Conservation (phyloP, 2,113 vertebrate species). For the Hiodon tergisus region DNA sequence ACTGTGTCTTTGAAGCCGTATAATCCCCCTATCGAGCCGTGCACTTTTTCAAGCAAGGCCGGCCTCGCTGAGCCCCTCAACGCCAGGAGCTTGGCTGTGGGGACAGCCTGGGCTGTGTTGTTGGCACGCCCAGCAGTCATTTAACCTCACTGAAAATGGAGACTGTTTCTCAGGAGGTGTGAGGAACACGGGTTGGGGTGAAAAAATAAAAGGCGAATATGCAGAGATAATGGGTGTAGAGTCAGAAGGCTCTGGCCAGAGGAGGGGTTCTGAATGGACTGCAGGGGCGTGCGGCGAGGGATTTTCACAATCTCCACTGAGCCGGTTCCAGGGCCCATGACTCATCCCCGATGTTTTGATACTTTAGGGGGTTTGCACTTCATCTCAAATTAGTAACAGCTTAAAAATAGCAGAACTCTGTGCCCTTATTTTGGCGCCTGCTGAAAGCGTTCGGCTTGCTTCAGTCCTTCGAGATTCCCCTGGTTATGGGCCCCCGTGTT, state of each 20-base stretch:
- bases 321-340: constrained; percentile 8
- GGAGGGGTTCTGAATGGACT: background rate
- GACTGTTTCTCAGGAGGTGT: background rate
- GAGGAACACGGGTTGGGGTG: background rate
- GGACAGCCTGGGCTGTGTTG: background rate
- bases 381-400: constrained; percentile 16
- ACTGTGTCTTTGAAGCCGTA: background rate
- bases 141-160: background rate
- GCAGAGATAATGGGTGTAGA: background rate
- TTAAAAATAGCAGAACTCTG: constrained; percentile 12
- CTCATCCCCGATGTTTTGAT: constrained; percentile 5
- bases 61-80: background rate
- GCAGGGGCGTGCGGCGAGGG: background rate
- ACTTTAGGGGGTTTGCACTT: background rate
- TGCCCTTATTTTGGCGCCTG: background rate
- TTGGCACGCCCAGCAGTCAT: background rate
- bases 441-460: background rate
- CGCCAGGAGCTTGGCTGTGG: background rate
- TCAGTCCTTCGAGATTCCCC: too few relatives aligned
- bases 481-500: too few relatives aligned
- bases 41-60: too few relatives aligned
- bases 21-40: too few relatives aligned
- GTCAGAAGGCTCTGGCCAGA: background rate
- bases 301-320: background rate
- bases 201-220: background rate